Percentiles rank a stretch among this genome's conserved stretches.
Evolutionary conservation across 2,113 vertebrate genomes (phyloP).

Genomic region (Siniperca chuatsi): DNA sequence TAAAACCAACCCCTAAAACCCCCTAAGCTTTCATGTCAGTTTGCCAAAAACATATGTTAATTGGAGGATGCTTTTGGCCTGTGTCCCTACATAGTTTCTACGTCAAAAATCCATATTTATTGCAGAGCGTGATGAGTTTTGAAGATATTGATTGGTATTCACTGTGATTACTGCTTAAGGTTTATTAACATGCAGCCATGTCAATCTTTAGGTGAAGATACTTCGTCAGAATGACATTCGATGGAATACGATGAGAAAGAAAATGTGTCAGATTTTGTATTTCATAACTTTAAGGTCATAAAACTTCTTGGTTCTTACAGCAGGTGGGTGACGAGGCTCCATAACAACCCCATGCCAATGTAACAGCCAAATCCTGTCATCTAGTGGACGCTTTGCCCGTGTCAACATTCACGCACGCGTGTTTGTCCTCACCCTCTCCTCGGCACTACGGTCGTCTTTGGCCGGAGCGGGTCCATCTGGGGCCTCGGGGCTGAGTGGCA

Average conservation of each 20-base stretch:
- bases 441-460: slow-evolving; percentile 88
- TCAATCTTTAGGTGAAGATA: background rate
- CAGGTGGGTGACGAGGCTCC: background rate
- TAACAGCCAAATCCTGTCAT: background rate
- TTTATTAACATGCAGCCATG: background rate
- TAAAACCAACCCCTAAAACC: background rate
- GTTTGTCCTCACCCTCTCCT: slow-evolving; percentile 92
- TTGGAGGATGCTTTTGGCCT: background rate
- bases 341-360: background rate
- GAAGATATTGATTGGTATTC: background rate
- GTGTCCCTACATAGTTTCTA: background rate
- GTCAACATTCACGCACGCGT: accelerated
- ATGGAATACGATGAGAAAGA: background rate
- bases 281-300: background rate
- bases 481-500: slow-evolving; percentile 88
- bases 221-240: background rate
- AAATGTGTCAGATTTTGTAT: background rate
- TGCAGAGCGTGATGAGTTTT: background rate
- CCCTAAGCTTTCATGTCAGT: background rate
- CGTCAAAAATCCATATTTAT: slow-evolving; percentile 1
- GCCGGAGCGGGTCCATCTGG: slow-evolving; percentile 87
- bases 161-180: background rate
- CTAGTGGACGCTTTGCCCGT: background rate
- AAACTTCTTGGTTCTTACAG: background rate
- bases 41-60: slow-evolving; percentile 22